phyloP scores from a whole-genome alignment of 1,140 invertebrate genomes.

The Hermetia illucens region DNA sequence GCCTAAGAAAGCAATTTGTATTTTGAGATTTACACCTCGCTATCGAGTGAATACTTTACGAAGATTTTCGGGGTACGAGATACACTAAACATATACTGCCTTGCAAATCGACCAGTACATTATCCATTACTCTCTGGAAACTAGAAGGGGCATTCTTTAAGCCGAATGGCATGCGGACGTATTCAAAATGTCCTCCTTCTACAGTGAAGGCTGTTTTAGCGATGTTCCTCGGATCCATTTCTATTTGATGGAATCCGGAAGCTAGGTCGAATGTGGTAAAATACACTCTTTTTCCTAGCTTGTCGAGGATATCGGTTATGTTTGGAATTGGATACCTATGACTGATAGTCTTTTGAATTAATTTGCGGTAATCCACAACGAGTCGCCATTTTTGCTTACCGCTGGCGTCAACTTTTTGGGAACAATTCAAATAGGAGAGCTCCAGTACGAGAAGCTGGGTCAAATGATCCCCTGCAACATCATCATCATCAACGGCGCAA shows the following conservation, averaged over 20 bases:
- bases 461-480: too few relatives aligned
- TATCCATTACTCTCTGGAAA: conserved; percentile 23
- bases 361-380: conserved; percentile 19
- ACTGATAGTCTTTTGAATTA: conserved; percentile 21
- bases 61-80: conserved; percentile 8
- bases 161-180: conserved; percentile 27
- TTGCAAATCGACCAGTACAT: conserved; percentile 13
- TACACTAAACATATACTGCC: conserved; percentile 24
- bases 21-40: conserved; percentile 14
- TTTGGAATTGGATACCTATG: conserved; percentile 34
- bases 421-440: too few relatives aligned
- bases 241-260: conserved; percentile 36
- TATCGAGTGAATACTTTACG: conserved; percentile 30
- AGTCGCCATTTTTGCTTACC: conserved; percentile 19
- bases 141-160: conserved; percentile 16
- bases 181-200: conserved; percentile 17
- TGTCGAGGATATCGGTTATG: conserved; percentile 32
- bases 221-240: conserved; percentile 18
- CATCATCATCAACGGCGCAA: too few relatives aligned
- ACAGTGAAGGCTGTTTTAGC: conserved; percentile 34
- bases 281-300: conserved; percentile 27
- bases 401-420: conserved; percentile 12
- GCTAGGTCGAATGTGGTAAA: conserved; percentile 35
- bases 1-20: conserved; percentile 14
- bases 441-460: too few relatives aligned